These are phyloP conservation scores for Macrotis lagotis DNA, from an alignment of 2,113 vertebrate species.

Conservation along the genomic window DNA sequence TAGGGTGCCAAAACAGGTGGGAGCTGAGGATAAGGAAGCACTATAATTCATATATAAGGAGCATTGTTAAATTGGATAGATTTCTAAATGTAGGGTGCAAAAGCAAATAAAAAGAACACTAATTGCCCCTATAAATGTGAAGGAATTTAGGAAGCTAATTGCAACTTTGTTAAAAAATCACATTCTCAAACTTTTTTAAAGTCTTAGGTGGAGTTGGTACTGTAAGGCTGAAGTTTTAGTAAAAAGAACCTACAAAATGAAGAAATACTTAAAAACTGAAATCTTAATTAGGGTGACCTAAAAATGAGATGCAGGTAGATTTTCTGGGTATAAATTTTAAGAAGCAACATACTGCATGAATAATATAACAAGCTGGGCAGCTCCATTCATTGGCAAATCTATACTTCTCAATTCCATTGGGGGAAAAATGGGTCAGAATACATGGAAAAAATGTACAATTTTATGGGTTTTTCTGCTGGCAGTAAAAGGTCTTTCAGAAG, in stretches of 20 bases:
- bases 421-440: conserved; percentile 74
- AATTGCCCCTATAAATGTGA: conserved; percentile 32
- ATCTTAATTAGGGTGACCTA: conserved; percentile 63
- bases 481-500: conserved; percentile 39
- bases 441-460: conserved; percentile 66
- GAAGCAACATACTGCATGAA: conserved; percentile 66
- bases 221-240: conserved; percentile 17
- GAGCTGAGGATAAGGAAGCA: not conserved
- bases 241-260: conserved; percentile 4
- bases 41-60: not conserved
- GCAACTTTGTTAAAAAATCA: not conserved
- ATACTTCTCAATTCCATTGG: conserved; percentile 60
- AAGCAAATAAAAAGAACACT: conserved; percentile 6
- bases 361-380: conserved; percentile 67
- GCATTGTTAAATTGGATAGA: not conserved
- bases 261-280: conserved; percentile 55
- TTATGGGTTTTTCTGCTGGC: conserved; percentile 54
- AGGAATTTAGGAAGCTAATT: conserved; percentile 37
- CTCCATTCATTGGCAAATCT: conserved; percentile 60
- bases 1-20: not conserved
- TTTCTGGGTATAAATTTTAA: conserved; percentile 65
- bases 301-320: conserved; percentile 55
- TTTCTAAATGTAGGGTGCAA: not conserved
- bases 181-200: conserved; percentile 21
- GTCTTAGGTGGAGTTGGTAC: not conserved